phyloP scores from a whole-genome alignment of 2,113 vertebrate genomes.

The Madoqua kirkii region DNA sequence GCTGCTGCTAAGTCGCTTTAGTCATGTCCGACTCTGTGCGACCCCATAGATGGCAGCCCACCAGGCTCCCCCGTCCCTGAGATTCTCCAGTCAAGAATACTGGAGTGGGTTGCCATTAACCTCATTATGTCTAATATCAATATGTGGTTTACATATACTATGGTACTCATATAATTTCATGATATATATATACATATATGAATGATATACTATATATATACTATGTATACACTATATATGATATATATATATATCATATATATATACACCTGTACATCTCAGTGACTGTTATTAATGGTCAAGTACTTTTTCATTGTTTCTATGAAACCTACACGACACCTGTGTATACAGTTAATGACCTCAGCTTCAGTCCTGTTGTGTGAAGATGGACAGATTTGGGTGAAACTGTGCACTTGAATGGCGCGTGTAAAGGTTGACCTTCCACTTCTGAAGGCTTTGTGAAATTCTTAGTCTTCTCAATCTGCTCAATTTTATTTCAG shows the following conservation, averaged over 20 bases:
- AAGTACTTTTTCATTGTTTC: background rate
- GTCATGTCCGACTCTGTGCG: no score
- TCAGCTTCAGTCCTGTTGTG: background rate
- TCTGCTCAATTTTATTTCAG: background rate
- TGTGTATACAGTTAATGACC: background rate
- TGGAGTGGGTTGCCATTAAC: no score
- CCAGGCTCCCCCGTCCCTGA: no score
- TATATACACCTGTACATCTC: background rate
- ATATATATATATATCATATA: background rate
- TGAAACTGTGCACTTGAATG: no score
- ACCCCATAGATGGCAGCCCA: no score
- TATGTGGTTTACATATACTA: background rate
- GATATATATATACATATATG: background rate
- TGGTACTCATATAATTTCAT: background rate
- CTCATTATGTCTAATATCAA: background rate
- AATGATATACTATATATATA: background rate
- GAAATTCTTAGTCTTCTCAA: background rate
- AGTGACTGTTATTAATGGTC: no score
- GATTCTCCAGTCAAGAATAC: no score
- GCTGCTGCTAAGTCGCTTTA: no score
- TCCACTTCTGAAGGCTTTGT: background rate
- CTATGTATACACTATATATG: background rate
- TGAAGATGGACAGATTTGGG: background rate
- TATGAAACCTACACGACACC: no score
- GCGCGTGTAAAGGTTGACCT: accelerated